phyloP scores from a whole-genome alignment of 2,113 vertebrate species.

The Hystrix brachyura region DNA sequence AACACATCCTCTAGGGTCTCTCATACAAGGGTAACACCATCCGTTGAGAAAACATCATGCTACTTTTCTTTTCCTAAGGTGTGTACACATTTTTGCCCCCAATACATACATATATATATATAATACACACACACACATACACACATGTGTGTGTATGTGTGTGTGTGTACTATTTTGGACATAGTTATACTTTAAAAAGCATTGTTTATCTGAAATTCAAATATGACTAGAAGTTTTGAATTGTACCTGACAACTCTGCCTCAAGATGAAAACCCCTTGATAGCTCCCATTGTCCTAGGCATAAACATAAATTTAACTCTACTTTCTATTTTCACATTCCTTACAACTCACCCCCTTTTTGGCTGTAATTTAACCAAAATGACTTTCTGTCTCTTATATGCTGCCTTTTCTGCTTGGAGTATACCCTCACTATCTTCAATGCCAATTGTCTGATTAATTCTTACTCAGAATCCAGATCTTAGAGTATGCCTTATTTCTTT shows the following conservation, averaged over 20 bases:
- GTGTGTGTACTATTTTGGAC: not conserved
- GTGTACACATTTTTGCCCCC: not conserved
- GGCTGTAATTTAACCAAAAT: not conserved
- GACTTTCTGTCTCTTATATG: not conserved
- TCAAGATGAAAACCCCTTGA: not conserved
- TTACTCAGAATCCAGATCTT: not conserved
- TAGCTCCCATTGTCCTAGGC: not conserved
- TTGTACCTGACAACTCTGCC: not conserved
- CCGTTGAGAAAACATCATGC: no score
- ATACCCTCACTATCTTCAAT: not conserved
- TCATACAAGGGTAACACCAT: not conserved
- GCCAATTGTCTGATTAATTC: not conserved
- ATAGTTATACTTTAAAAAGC: not conserved
- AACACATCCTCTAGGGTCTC: not conserved
- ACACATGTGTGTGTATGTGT: no score
- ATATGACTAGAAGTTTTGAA: not conserved
- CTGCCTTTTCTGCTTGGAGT: not conserved
- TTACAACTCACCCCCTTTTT: not conserved
- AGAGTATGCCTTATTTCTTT: not conserved
- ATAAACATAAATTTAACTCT: not conserved
- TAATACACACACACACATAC: no score
- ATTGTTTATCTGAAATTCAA: slow-evolving; percentile 32
- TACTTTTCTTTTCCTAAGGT: no score
- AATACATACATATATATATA: no score
- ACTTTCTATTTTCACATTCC: not conserved